These are phyloP conservation scores for Xiphophorus maculatus DNA, from an alignment of 2,113 vertebrate species.

Conservation along the genomic window DNA sequence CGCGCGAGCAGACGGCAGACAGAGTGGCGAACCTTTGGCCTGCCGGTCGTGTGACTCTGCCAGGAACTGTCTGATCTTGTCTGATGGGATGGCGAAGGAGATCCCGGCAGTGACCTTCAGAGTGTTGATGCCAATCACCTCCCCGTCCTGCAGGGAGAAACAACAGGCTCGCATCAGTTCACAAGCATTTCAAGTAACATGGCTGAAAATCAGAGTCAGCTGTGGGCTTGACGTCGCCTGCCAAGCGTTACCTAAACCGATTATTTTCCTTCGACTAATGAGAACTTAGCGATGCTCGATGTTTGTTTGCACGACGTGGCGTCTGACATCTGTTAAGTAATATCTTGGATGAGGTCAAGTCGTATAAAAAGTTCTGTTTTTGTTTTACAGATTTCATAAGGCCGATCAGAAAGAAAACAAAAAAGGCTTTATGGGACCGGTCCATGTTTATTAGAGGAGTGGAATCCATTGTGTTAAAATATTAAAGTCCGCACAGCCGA, in stretches of 20 bases:
- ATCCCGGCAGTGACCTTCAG: constrained; percentile 98
- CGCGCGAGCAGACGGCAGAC: no score
- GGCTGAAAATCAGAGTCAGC: constrained; percentile 30
- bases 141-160: constrained; percentile 87
- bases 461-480: no score
- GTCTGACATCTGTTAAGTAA: constrained; percentile 2
- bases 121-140: constrained; percentile 99
- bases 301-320: constrained; percentile 25
- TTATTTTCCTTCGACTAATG: constrained; percentile 19
- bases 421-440: no score
- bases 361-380: background rate
- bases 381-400: background rate
- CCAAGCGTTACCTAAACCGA: constrained; percentile 39
- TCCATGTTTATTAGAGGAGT: no score
- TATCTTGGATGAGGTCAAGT: background rate
- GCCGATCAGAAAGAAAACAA: background rate
- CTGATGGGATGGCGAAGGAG: constrained; percentile 97
- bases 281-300: background rate
- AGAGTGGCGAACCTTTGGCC: constrained; percentile 84
- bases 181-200: background rate
- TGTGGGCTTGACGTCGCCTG: background rate
- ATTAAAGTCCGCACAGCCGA: no score
- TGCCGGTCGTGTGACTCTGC: constrained; percentile 92
- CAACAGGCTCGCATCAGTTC: no score
- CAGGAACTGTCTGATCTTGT: constrained; percentile 96